phyloP scores from a whole-genome alignment of 2,113 vertebrate genomes.

The Sciurus niger region DNA sequence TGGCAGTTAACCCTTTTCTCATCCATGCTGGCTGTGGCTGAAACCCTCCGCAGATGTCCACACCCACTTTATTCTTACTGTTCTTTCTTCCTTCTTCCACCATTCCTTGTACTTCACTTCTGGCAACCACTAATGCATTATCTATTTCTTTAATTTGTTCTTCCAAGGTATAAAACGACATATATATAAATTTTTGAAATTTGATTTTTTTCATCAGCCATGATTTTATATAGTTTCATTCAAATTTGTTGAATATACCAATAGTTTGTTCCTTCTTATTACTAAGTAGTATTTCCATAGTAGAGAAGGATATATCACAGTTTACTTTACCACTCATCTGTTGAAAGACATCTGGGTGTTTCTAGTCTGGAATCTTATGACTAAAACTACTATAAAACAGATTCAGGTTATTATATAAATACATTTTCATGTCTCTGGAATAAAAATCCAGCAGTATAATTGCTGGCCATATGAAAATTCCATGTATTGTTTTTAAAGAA shows the following conservation, averaged over 20 bases:
- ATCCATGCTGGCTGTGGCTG: no score
- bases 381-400: background rate
- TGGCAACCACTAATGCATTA: background rate
- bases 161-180: background rate
- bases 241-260: no score
- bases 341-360: background rate
- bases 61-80: background rate
- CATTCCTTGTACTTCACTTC: background rate
- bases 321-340: no score
- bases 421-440: background rate
- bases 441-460: background rate
- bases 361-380: background rate
- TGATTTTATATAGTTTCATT: background rate
- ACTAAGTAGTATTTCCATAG: background rate
- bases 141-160: background rate
- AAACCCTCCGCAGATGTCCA: no score
- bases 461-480: background rate
- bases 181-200: background rate
- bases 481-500: background rate
- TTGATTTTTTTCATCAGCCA: background rate
- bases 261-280: background rate
- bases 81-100: background rate
- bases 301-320: no score
- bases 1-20: no score
- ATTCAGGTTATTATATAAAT: background rate